Conservation (phyloP, 1,140 invertebrate species). For the Anastrepha obliqua region DNA sequence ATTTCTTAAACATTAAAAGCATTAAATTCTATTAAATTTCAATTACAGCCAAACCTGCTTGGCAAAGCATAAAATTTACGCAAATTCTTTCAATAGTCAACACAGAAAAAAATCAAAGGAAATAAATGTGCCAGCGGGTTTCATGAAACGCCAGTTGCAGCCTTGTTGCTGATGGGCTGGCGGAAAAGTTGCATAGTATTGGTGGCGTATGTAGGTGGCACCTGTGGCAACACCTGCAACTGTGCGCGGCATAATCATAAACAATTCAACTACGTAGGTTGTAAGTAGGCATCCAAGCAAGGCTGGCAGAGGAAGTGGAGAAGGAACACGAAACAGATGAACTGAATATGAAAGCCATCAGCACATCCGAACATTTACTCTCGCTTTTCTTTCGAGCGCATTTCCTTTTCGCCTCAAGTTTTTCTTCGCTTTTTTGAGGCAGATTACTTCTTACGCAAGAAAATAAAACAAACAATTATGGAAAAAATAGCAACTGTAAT, state of each 20-base stretch:
- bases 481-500: neutral
- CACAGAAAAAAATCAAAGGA: neutral
- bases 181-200: no score
- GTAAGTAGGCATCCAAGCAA: neutral
- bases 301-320: neutral
- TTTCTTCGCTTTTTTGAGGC: neutral
- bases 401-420: neutral
- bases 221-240: conserved; percentile 12
- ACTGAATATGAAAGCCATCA: neutral
- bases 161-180: neutral
- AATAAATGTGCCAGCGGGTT: neutral
- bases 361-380: neutral
- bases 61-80: neutral
- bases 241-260: neutral
- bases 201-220: conserved; percentile 17
- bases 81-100: neutral
- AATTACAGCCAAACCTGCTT: no score
- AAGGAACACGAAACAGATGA: neutral
- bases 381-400: neutral
- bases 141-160: neutral
- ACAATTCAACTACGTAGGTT: neutral
- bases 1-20: no score
- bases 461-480: conserved; percentile 26
- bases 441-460: conserved; percentile 8
- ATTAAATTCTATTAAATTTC: no score